phyloP scores from a whole-genome alignment of 2,113 vertebrate species.

The Alaudala cheleensis region DNA sequence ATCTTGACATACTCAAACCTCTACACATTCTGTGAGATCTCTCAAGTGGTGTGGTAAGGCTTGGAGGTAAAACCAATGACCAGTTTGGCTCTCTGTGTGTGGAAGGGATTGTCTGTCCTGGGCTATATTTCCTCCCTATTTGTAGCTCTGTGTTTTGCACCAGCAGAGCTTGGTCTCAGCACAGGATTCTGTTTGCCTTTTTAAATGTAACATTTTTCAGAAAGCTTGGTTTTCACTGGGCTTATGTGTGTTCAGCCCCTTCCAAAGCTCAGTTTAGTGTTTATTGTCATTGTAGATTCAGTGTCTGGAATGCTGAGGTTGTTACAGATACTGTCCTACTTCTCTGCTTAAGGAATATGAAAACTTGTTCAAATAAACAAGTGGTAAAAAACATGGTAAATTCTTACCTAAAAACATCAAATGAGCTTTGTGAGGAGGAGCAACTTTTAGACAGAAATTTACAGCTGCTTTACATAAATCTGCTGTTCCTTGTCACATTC shows the following conservation, averaged over 20 bases:
- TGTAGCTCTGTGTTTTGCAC: neutral
- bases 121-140: fast-evolving
- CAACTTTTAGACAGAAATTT: neutral
- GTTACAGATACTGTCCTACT: neutral
- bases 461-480: neutral
- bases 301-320: neutral
- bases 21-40: neutral
- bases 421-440: neutral
- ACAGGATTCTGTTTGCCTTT: neutral
- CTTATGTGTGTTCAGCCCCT: neutral
- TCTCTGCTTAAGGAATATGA: neutral
- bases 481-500: neutral
- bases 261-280: neutral
- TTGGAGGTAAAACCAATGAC: neutral
- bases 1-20: neutral
- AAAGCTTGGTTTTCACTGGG: neutral
- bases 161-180: neutral
- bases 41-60: neutral
- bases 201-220: neutral
- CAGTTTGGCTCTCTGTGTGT: neutral
- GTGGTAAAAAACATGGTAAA: neutral
- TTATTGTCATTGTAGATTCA: neutral
- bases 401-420: neutral
- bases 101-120: neutral
- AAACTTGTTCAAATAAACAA: neutral